Conservation (phyloP, 2,113 vertebrate genomes). For the Nycticebus coucang region DNA sequence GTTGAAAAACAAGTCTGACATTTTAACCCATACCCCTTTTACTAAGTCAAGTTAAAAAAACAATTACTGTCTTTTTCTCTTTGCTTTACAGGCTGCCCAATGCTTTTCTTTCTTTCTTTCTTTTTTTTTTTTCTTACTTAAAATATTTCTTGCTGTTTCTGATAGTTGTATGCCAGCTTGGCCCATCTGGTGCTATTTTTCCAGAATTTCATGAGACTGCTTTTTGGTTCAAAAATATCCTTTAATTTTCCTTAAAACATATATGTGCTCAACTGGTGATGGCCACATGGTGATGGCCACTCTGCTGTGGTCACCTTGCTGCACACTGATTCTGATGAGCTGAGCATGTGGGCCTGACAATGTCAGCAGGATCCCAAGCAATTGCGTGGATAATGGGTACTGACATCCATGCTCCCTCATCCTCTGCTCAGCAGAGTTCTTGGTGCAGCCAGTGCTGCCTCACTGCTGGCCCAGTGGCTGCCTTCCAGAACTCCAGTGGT, state of each 20-base stretch:
- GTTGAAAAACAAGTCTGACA: conserved; percentile 43
- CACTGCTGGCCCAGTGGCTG: not conserved
- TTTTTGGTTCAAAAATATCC: conserved; percentile 10
- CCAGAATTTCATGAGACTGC: conserved; percentile 38
- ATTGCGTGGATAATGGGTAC: not conserved
- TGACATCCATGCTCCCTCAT: not conserved
- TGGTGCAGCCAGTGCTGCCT: not conserved
- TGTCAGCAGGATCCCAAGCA: not conserved
- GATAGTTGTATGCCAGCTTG: conserved; percentile 47
- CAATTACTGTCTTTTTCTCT: not conserved
- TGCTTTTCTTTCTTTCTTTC: conserved; percentile 19
- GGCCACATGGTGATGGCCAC: not conserved
- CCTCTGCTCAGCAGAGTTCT: not conserved
- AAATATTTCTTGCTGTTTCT: conserved; percentile 62
- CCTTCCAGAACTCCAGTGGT: not conserved
- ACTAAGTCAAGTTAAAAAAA: conserved; percentile 7
- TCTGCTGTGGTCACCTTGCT: not conserved
- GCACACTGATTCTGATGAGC: not conserved
- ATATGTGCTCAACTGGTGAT: not conserved
- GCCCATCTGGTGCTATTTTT: conserved; percentile 70
- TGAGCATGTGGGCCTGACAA: not conserved
- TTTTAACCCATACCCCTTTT: not conserved
- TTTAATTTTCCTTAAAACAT: conserved; percentile 22
- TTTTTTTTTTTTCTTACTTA: conserved; percentile 49
- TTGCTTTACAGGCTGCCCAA: conserved; percentile 9